These are phyloP conservation scores for Mesocentrotus franciscanus DNA, from an alignment of 53 echinoderm and acorn worm genomes.

Conservation along the genomic window DNA sequence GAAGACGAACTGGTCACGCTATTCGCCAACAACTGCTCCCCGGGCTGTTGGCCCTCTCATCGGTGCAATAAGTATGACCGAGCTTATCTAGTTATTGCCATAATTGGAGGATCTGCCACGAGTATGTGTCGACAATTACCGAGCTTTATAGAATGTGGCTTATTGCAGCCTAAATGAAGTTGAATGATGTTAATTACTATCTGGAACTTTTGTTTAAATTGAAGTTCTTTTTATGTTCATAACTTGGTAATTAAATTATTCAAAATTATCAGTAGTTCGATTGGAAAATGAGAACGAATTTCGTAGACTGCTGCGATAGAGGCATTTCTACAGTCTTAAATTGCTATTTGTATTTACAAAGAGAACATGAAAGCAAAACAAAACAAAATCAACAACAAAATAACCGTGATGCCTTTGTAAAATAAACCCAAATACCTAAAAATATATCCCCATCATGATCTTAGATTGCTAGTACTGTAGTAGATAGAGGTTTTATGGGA, in stretches of 20 bases:
- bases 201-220: background rate
- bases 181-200: background rate
- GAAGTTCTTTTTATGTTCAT: background rate
- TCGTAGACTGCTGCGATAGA: no score
- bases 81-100: background rate
- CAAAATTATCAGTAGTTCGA: background rate
- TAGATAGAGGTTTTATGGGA: background rate
- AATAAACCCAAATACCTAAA: background rate
- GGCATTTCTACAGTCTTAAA: no score
- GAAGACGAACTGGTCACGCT: constrained; percentile 10
- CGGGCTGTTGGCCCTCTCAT: background rate
- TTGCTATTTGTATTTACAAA: no score
- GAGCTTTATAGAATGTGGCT: background rate
- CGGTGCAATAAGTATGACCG: background rate
- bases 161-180: background rate
- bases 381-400: no score
- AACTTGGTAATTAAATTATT: background rate
- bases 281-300: background rate
- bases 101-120: background rate
- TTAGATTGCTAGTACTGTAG: no score
- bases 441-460: no score
- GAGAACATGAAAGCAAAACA: no score
- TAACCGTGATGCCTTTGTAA: background rate
- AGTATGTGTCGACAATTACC: background rate
- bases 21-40: constrained; percentile 10